Evolutionary conservation across 2,113 vertebrate genomes (phyloP), one percentile per base, ranked within the genome.

Genomic region (Callocephalon fimbriatum): DNA sequence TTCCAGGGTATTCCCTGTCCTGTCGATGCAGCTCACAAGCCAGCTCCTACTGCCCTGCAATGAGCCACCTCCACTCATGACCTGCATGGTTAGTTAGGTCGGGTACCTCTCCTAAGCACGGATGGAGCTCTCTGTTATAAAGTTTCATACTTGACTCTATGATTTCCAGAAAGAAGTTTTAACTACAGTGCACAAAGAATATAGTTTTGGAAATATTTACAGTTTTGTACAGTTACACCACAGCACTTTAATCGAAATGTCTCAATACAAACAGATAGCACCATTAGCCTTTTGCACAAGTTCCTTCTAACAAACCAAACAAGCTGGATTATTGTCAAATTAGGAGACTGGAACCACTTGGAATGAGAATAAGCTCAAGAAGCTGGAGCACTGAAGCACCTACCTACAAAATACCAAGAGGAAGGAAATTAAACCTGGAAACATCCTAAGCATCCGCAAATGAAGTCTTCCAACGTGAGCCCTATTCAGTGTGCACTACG

Each of bases 161-260:
- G 68, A 63, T 77, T 90, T 89, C 86, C 89, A 96, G 91, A 87
- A 87, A 48, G 71, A 84, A 84, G 66, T 90, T 94, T 82, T 85
- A 88, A 87, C 95, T 97, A 87, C 88, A 94, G 96, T 89, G 97
- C 96, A 97, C 96, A 96, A 96, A 97, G 95, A 95, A 96, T 94
- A 95, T 86, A 90, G 87, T 74, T 79, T 81, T 85, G 96, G 95
- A 97, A 93, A 56, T 97, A 98, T 97, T 96, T 96, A 97, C 97
- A 98, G 8, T 74, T 96, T 65, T 97, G 82, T 97, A 97, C 97
- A 98, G 9, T 44, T 61, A 96, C 96, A 97, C 94, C 96, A 95
- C 96, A 96, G 91, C 92, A 96, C 96, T 89, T 78, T 27, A 85
- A 38, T 38, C 5, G 38, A 38, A 89, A 38, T 88, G 71, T 92